phyloP scores from a whole-genome alignment of 1,140 invertebrate species.

The Drosophila ananassae region DNA sequence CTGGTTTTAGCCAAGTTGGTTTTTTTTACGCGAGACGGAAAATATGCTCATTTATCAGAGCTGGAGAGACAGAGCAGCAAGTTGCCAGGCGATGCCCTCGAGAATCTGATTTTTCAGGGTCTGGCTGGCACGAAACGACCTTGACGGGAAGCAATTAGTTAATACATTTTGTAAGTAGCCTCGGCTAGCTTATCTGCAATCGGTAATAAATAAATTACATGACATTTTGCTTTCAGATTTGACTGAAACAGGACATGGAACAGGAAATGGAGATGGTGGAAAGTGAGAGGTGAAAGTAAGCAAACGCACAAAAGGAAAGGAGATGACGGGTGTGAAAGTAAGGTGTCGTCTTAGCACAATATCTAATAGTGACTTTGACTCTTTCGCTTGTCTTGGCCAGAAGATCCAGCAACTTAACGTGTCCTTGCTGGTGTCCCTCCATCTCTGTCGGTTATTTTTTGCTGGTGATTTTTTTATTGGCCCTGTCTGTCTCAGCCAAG shows the following conservation, averaged over 20 bases:
- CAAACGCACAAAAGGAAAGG: background rate
- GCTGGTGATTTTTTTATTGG: slow-evolving; percentile 54
- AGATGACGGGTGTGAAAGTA: slow-evolving; percentile 14
- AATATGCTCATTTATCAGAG: slow-evolving; percentile 54
- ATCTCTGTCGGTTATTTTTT: slow-evolving; percentile 15
- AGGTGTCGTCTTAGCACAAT: slow-evolving; percentile 47
- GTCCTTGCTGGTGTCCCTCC: slow-evolving; percentile 9
- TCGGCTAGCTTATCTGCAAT: slow-evolving; percentile 59
- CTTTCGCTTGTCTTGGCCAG: slow-evolving; percentile 38
- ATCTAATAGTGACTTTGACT: slow-evolving; percentile 51
- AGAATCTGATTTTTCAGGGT: slow-evolving; percentile 51
- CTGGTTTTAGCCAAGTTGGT: slow-evolving; percentile 26
- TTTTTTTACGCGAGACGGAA: slow-evolving; percentile 6
- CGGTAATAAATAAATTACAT: slow-evolving; percentile 74
- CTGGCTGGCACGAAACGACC: slow-evolving; percentile 26
- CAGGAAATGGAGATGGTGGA: background rate
- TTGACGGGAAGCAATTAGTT: slow-evolving; percentile 68
- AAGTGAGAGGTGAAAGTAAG: no score
- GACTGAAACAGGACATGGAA: background rate
- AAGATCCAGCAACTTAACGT: slow-evolving; percentile 42
- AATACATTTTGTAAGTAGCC: slow-evolving; percentile 63
- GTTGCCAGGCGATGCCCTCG: slow-evolving; percentile 41
- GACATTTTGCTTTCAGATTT: slow-evolving; percentile 44
- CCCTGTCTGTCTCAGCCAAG: slow-evolving; percentile 54
- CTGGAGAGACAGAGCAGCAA: slow-evolving; percentile 29